Conservation (phyloP, 2,113 vertebrate species). For the Microcebus ravelobensis region DNA sequence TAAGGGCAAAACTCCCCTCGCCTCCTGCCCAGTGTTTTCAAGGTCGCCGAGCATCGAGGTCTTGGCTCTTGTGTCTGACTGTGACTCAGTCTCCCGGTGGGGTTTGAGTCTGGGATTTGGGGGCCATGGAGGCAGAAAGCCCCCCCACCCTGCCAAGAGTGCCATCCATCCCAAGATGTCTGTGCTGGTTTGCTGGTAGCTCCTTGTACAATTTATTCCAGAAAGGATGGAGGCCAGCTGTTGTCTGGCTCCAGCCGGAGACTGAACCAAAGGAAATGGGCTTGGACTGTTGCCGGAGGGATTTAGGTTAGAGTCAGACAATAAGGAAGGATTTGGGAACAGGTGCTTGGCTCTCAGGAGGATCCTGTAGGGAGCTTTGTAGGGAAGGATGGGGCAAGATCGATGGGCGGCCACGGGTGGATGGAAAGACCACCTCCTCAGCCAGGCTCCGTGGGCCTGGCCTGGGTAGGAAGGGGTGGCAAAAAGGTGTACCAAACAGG, state of each 20-base stretch:
- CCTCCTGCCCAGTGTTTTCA: neutral
- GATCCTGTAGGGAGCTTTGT: neutral
- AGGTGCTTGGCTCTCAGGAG: constrained; percentile 59
- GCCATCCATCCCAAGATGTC: neutral
- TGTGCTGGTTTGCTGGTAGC: neutral
- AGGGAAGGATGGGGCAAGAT: neutral
- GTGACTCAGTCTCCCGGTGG: neutral
- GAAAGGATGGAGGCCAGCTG: constrained; percentile 73
- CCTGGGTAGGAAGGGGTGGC: neutral
- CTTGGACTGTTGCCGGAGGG: constrained; percentile 61
- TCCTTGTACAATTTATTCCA: constrained; percentile 70
- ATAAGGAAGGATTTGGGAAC: constrained; percentile 56
- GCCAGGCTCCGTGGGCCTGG: neutral
- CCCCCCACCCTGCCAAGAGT: neutral
- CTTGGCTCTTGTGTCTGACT: neutral
- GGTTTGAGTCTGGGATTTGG: neutral
- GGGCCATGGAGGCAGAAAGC: neutral
- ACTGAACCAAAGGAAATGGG: constrained; percentile 67
- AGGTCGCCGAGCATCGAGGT: too few relatives aligned
- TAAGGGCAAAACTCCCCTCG: neutral
- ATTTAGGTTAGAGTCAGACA: constrained; percentile 57
- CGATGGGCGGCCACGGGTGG: neutral
- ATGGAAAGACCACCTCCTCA: neutral
- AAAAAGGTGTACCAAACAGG: neutral
- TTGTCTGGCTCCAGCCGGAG: constrained; percentile 59